Evolutionary conservation across 1,140 invertebrate species (phyloP), one percentile per base, ranked within the genome.

Genomic region (Bemisia tabaci): DNA sequence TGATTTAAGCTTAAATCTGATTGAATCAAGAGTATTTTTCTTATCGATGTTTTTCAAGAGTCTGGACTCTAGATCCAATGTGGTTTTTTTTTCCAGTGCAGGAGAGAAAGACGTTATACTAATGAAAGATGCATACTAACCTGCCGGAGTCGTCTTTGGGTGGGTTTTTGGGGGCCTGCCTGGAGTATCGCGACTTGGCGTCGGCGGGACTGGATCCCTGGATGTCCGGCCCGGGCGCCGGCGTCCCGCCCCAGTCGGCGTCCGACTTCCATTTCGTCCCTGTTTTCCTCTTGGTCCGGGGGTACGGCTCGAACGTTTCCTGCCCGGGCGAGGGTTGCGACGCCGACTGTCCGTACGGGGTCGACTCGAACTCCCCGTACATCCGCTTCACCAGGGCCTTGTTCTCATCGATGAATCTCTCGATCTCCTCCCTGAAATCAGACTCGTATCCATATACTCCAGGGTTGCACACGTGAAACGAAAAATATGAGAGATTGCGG

Each of bases 391-490:
- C 94, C 69, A 95, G 73, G 12, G 92, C 91, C 78, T 94, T 94
- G 77, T 95, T 95, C 73, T 95, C 92, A 72, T 95, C 92, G 73
- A 95, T 95, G 76, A 94, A 95, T 68, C 82, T 81, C 74, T 94
- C 91, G 76, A 95, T 95, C 72, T 87, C 84, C 60, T 93, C 89
- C 76, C 92, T 95, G 79, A 59, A 85, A 86, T 63, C 59, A 72
- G 63, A 70, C n/a, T n/a, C n/a, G n/a, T n/a, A n/a, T n/a, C n/a
- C n/a, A n/a, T n/a, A n/a, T n/a, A n/a, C n/a, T n/a, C n/a, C n/a
- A n/a, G n/a, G n/a, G n/a, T n/a, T n/a, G n/a, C n/a, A n/a, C n/a
- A n/a, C n/a, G n/a, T n/a, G n/a, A n/a, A n/a, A n/a, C n/a, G n/a
- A n/a, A n/a, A n/a, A n/a, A n/a, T n/a, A n/a, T n/a, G n/a, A n/a